Conservation (phyloP, 2,888 invertebrate genomes). For the Lissonota sp. region DNA sequence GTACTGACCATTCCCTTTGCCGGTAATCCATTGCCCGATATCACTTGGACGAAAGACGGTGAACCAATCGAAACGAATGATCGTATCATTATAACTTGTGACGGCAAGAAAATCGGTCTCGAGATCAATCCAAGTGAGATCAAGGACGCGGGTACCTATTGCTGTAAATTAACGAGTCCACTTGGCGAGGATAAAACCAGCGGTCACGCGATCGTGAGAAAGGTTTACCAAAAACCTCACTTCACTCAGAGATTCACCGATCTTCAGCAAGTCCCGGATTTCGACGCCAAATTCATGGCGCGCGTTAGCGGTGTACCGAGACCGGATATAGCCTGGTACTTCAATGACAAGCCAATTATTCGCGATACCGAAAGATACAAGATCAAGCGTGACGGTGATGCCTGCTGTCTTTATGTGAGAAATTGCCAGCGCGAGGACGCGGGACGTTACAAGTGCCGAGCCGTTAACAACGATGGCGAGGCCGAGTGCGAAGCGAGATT, state of each 20-base stretch:
- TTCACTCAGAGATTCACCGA: constrained; percentile 91
- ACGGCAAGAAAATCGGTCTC: constrained; percentile 92
- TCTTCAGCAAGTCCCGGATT: constrained; percentile 89
- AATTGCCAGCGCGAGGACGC: constrained; percentile 89
- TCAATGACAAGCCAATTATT: constrained; percentile 90
- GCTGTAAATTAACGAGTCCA: constrained; percentile 90
- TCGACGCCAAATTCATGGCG: constrained; percentile 93
- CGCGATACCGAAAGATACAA: constrained; percentile 89
- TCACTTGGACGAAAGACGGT: constrained; percentile 92
- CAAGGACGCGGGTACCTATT: constrained; percentile 91
- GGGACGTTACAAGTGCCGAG: constrained; percentile 91
- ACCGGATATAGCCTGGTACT: constrained; percentile 95
- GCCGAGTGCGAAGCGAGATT: constrained; percentile 90
- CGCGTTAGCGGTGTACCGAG: constrained; percentile 92
- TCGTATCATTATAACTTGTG: constrained; percentile 90
- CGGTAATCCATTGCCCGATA: constrained; percentile 93
- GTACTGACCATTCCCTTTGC: constrained; percentile 89
- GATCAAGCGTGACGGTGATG: constrained; percentile 91
- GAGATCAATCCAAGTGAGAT: constrained; percentile 89
- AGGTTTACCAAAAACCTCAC: constrained; percentile 91
- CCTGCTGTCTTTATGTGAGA: constrained; percentile 90
- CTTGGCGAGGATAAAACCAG: constrained; percentile 90
- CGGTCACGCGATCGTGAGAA: constrained; percentile 90
- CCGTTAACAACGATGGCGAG: constrained; percentile 92
- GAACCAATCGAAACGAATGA: constrained; percentile 88